A percentile compares a stretch with the other conserved stretches of the same genome.
Conservation (phyloP, 1,140 invertebrate genomes). For the Thaumatotibia leucotreta region DNA sequence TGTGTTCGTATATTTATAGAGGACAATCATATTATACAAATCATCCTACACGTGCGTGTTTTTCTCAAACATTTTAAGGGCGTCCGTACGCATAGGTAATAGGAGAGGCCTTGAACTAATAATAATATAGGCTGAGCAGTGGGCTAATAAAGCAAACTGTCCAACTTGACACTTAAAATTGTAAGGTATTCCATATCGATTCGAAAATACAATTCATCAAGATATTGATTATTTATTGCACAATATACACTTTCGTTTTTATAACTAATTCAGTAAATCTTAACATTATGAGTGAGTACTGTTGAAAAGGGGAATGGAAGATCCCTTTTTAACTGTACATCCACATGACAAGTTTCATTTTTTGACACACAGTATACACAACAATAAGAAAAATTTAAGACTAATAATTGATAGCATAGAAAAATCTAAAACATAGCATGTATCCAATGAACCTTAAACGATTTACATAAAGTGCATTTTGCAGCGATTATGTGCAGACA, state of each 20-base stretch:
- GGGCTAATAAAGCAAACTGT: too few relatives aligned
- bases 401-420: conserved; percentile 5
- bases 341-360: not conserved
- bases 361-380: not conserved
- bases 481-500: not conserved
- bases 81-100: too few relatives aligned
- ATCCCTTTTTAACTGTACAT: not conserved
- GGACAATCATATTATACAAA: too few relatives aligned
- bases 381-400: not conserved
- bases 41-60: too few relatives aligned
- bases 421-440: not conserved
- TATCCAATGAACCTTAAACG: not conserved
- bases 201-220: not conserved
- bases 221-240: not conserved
- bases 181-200: too few relatives aligned
- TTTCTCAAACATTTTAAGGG: too few relatives aligned
- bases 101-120: too few relatives aligned
- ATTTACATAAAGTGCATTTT: not conserved
- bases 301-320: not conserved
- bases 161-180: too few relatives aligned
- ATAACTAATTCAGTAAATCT: not conserved
- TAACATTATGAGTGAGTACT: not conserved
- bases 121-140: too few relatives aligned
- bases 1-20: too few relatives aligned
- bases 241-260: not conserved